Evolutionary conservation across 2,797 vertebrate genomes (phyloP).

Genomic region (Eutrigla gurnardus): DNA sequence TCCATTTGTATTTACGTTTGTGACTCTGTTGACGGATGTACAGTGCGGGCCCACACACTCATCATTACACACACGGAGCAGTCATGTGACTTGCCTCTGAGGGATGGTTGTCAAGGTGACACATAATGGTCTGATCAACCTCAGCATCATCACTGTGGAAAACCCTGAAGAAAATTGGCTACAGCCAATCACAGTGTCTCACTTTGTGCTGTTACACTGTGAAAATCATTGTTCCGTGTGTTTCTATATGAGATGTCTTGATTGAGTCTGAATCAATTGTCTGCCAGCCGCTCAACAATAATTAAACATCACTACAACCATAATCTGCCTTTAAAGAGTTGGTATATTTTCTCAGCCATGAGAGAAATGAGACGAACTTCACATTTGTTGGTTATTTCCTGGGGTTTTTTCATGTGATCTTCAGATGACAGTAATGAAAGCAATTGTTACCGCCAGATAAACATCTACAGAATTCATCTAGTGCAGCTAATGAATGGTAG

Average conservation of each 20-base stretch:
- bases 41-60: conserved; percentile 14
- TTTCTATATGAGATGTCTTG: conserved; percentile 11
- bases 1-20: conserved; percentile 47
- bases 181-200: conserved; percentile 13
- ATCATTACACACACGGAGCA: conserved; percentile 17
- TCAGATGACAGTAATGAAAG: conserved; percentile 18
- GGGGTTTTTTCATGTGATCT: conserved; percentile 24
- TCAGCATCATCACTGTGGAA: conserved; percentile 13
- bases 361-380: conserved; percentile 8
- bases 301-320: background rate
- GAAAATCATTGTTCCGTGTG: background rate
- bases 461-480: conserved; percentile 32
- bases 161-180: conserved; percentile 23
- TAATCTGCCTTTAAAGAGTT: conserved; percentile 25
- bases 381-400: conserved; percentile 11
- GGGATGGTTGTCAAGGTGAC: conserved; percentile 45
- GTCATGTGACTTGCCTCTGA: conserved; percentile 24
- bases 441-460: conserved; percentile 7
- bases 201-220: background rate
- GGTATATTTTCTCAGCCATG: conserved; percentile 16
- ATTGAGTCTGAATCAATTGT: conserved; percentile 26
- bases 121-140: conserved; percentile 28
- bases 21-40: conserved; percentile 29
- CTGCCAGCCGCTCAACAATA: conserved; percentile 26
- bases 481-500: conserved; percentile 17